phyloP scores from a whole-genome alignment of 2,797 vertebrate genomes.

The Gallinago solitaria region DNA sequence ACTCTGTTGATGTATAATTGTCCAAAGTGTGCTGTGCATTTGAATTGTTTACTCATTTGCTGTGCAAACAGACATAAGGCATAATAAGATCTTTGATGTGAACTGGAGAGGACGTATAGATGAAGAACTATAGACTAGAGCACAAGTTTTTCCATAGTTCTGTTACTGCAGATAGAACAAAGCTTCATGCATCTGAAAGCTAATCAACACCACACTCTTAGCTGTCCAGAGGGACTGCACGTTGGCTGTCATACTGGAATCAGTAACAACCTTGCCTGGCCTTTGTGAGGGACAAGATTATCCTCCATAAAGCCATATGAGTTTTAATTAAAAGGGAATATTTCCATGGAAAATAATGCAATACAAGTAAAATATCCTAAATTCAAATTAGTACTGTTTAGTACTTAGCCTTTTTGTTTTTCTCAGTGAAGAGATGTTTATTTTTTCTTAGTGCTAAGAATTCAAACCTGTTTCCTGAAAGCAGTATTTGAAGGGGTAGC shows the following conservation, averaged over 20 bases:
- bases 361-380: background rate
- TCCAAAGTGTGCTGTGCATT: background rate
- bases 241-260: background rate
- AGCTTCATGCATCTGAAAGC: background rate
- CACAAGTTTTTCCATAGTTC: background rate
- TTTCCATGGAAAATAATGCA: background rate
- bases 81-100: background rate
- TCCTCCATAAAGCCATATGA: background rate
- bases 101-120: background rate
- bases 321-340: background rate
- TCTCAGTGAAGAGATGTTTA: fast-evolving
- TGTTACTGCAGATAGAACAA: background rate
- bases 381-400: background rate
- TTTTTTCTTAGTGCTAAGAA: background rate
- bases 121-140: background rate
- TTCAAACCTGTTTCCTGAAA: background rate
- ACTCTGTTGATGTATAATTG: background rate
- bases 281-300: background rate
- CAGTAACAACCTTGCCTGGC: background rate
- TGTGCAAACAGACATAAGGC: background rate
- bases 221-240: background rate
- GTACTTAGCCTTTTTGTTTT: background rate
- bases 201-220: background rate
- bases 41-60: background rate
- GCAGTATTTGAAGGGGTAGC: background rate